Conservation (phyloP, 2,888 invertebrate genomes). For the Drosophila silvestris region DNA sequence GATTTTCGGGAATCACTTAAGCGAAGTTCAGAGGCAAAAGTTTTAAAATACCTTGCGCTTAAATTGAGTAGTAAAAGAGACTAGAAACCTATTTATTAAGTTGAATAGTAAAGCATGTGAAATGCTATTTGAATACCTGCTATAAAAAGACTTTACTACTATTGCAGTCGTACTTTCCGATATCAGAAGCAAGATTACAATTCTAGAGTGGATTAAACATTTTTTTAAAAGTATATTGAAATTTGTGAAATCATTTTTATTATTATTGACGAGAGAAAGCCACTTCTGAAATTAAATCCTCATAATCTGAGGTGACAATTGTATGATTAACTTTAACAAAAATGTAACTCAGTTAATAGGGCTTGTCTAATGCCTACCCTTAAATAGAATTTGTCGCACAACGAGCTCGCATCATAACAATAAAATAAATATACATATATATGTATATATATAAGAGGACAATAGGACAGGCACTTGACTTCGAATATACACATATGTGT, state of each 20-base stretch:
- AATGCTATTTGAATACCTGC: neutral
- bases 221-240: neutral
- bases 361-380: neutral
- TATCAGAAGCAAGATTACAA: neutral
- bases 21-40: neutral
- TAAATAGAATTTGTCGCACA: neutral
- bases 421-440: slow-evolving; percentile 3
- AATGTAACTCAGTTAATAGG: neutral
- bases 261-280: neutral
- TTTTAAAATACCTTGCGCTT: neutral
- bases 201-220: neutral
- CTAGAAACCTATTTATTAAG: neutral
- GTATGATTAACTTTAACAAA: neutral
- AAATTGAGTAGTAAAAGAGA: neutral
- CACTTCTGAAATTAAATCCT: neutral
- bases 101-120: neutral
- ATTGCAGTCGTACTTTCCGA: neutral
- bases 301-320: neutral
- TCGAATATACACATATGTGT: slow-evolving; percentile 11
- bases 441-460: neutral
- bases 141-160: neutral
- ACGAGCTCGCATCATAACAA: slow-evolving; percentile 1
- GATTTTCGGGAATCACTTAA: slow-evolving; percentile 9
- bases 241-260: neutral
- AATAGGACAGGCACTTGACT: slow-evolving; percentile 11